A percentile compares a stretch with the other conserved stretches of the same genome.
Evolutionary conservation across 1,140 invertebrate genomes (phyloP).

Genomic region (Schlechtendalia chinensis): DNA sequence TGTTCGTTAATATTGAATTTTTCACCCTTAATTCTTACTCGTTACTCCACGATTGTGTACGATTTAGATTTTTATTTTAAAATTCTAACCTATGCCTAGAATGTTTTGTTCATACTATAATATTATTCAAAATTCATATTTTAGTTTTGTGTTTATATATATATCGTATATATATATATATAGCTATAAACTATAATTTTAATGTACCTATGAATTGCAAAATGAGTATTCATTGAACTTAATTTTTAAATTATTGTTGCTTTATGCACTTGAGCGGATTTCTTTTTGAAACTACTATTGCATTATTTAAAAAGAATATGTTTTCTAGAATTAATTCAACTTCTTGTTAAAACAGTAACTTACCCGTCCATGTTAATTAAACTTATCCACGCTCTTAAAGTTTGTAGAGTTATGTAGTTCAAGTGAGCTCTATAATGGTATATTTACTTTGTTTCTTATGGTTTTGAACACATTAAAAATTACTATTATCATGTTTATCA

Average conservation of each 20-base stretch:
- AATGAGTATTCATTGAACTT: too few species aligned
- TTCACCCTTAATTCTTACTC: neutral
- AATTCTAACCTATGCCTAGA: neutral
- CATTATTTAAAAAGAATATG: neutral
- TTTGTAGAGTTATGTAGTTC: slow-evolving; percentile 18
- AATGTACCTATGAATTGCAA: too few species aligned
- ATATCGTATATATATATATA: neutral
- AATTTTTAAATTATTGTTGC: neutral
- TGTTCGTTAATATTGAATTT: neutral
- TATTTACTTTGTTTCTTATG: slow-evolving; percentile 15
- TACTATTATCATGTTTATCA: neutral
- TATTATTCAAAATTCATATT: neutral
- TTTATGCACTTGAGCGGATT: neutral
- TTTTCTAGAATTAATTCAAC: slow-evolving; percentile 1
- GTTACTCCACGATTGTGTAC: neutral
- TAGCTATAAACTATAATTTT: too few species aligned
- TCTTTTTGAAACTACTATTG: neutral
- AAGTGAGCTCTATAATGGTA: neutral
- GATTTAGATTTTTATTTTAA: neutral
- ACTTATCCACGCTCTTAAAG: slow-evolving; percentile 4
- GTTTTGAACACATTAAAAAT: neutral
- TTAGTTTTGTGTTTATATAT: neutral
- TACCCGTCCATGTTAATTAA: slow-evolving; percentile 24
- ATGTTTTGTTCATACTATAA: neutral
- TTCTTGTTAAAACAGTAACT: slow-evolving; percentile 1